These are phyloP conservation scores for Aphodius sticticus DNA, from an alignment of 2,888 invertebrate genomes.

Conservation along the genomic window DNA sequence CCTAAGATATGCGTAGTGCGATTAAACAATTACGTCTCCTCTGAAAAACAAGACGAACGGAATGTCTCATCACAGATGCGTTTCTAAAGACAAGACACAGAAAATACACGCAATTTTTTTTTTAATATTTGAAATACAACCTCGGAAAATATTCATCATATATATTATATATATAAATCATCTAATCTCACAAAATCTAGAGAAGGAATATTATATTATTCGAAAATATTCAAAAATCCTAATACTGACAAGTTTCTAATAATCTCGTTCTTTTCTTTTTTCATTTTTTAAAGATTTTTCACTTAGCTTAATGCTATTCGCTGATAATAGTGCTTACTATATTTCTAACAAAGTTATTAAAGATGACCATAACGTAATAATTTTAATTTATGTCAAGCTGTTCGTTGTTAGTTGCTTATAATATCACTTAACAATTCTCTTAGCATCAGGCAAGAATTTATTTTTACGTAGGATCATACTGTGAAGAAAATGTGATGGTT, in stretches of 20 bases:
- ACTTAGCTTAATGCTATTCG: not conserved
- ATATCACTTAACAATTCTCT: too few species aligned
- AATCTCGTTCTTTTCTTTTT: constrained; percentile 7
- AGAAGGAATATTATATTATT: not conserved
- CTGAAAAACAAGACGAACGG: constrained; percentile 11
- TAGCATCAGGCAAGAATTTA: not conserved
- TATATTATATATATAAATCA: not conserved
- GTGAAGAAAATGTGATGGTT: constrained; percentile 5
- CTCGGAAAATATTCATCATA: too few species aligned
- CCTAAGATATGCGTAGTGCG: not conserved
- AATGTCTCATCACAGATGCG: constrained; percentile 34
- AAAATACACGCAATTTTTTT: too few species aligned
- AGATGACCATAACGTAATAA: too few species aligned
- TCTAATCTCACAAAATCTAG: not conserved
- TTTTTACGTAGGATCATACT: not conserved
- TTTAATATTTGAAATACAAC: too few species aligned
- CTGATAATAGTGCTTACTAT: too few species aligned
- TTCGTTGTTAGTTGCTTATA: constrained; percentile 9
- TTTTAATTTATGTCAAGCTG: too few species aligned
- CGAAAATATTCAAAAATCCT: not conserved
- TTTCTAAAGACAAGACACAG: not conserved
- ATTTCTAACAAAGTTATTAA: too few species aligned
- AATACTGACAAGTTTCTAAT: constrained; percentile 10
- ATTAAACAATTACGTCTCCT: not conserved
- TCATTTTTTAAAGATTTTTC: constrained; percentile 5